Percentiles rank a stretch among this genome's conserved stretches.
Evolutionary conservation across 1,140 invertebrate species (phyloP).

Genomic region (Maconellicoccus hirsutus): DNA sequence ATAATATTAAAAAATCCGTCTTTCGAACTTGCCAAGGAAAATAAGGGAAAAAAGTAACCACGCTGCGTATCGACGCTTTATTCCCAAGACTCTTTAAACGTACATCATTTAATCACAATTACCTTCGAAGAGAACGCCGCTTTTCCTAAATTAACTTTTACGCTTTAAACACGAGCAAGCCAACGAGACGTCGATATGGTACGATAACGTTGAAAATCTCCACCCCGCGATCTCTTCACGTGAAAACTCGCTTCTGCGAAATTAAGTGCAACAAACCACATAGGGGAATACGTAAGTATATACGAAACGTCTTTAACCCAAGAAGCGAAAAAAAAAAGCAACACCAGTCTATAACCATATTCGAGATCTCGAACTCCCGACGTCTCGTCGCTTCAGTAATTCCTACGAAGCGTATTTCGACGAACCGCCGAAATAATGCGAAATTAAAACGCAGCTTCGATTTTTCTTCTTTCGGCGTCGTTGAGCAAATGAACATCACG

Average conservation of each 20-base stretch:
- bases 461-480: not conserved
- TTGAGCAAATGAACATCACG: not conserved
- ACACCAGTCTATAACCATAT: not conserved
- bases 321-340: not conserved
- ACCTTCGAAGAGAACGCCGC: not conserved
- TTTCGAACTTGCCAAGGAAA: too few species aligned
- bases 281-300: not conserved
- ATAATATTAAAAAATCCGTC: not conserved
- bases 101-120: not conserved
- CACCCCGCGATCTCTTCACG: too few species aligned
- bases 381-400: too few species aligned
- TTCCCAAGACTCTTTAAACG: not conserved
- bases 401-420: not conserved
- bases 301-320: not conserved
- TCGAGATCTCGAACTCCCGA: too few species aligned
- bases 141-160: not conserved
- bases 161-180: too few species aligned
- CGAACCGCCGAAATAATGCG: not conserved
- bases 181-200: too few species aligned
- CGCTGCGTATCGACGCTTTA: not conserved
- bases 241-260: not conserved
- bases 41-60: too few species aligned
- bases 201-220: too few species aligned
- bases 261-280: not conserved
- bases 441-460: not conserved